Percentiles rank a stretch among this genome's conserved stretches.
phyloP scores from a whole-genome alignment of 2,888 invertebrate species.

The Imbricaverruca yamaguchii region DNA sequence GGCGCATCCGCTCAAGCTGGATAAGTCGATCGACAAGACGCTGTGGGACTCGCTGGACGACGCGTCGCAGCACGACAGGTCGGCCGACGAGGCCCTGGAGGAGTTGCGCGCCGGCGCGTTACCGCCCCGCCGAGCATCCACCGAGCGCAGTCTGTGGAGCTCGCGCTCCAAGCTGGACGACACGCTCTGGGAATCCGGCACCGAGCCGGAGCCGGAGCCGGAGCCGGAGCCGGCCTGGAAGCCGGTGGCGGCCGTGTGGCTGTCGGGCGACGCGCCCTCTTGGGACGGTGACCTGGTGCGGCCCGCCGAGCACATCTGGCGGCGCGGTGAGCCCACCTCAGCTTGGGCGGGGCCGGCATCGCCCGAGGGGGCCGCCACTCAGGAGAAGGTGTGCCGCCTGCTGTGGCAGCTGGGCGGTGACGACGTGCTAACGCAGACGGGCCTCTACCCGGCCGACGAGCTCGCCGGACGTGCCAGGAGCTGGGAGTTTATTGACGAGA shows the following conservation, averaged over 20 bases:
- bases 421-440: neutral
- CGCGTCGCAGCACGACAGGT: neutral
- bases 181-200: neutral
- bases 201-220: neutral
- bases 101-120: neutral
- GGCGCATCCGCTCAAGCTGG: neutral
- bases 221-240: neutral
- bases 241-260: neutral
- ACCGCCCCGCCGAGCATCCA: neutral
- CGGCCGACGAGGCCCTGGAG: neutral
- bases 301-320: slow-evolving; percentile 3
- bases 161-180: neutral
- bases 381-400: neutral
- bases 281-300: neutral
- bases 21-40: neutral
- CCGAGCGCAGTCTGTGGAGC: neutral
- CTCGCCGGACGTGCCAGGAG: neutral
- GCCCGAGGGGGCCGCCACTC: neutral
- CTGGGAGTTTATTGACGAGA: slow-evolving; percentile 19
- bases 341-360: neutral
- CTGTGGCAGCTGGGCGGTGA: neutral
- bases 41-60: neutral
- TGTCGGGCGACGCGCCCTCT: neutral
- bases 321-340: neutral
- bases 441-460: neutral